A percentile compares a stretch with the other conserved stretches of the same genome.
Conservation (phyloP, 2,888 invertebrate genomes). For the Unio delphinus region DNA sequence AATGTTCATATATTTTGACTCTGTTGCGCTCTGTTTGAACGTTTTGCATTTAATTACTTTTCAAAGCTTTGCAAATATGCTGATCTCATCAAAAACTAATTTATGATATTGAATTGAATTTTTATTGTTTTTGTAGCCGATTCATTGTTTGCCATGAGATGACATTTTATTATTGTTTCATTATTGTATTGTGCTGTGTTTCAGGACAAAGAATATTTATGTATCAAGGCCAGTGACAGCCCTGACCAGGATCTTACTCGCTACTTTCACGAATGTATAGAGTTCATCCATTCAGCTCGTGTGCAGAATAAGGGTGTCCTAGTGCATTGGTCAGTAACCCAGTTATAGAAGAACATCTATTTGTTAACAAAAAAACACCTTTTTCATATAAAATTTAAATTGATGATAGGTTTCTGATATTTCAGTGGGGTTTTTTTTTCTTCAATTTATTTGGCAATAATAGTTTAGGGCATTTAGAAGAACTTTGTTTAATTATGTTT, state of each 20-base stretch:
- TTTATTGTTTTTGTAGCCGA: no score
- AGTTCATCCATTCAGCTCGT: conserved; percentile 95
- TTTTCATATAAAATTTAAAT: neutral
- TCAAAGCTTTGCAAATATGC: no score
- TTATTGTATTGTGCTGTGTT: conserved; percentile 52
- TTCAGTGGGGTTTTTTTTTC: no score
- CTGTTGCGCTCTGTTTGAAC: no score
- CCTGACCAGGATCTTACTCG: conserved; percentile 94
- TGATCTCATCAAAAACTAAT: no score
- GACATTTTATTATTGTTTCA: no score
- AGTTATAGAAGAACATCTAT: neutral
- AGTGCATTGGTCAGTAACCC: conserved; percentile 86
- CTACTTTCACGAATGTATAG: conserved; percentile 93
- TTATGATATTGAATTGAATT: no score
- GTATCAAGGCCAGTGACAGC: conserved; percentile 95
- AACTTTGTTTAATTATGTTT: no score
- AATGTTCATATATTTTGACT: no score
- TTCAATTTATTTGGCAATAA: no score
- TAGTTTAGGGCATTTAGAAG: neutral
- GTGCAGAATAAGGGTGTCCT: conserved; percentile 88
- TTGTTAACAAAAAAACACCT: neutral
- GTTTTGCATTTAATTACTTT: no score
- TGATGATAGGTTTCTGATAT: neutral
- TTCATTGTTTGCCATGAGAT: no score
- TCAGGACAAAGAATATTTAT: conserved; percentile 95